A percentile compares a stretch with the other conserved stretches of the same genome.
Conservation (phyloP, 2,113 vertebrate genomes). For the Lasiurus cinereus region DNA sequence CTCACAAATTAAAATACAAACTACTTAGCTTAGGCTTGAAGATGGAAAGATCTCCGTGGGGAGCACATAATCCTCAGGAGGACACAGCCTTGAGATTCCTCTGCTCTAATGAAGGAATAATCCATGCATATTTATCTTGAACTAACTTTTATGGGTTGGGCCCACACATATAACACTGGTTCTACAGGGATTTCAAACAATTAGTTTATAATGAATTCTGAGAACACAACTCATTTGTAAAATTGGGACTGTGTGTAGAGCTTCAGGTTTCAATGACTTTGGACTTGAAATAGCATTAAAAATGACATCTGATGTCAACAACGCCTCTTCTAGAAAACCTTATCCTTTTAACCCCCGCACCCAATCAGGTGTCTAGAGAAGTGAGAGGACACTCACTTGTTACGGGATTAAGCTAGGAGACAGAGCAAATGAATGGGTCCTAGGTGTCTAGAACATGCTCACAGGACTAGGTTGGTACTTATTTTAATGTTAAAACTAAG, state of each 20-base stretch:
- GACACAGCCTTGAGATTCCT: not conserved
- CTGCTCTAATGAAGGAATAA: not conserved
- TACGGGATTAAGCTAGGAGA: not conserved
- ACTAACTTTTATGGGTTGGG: not conserved
- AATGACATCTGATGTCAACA: not conserved
- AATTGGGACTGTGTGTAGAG: not conserved
- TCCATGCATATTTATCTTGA: not conserved
- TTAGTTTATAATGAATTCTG: not conserved
- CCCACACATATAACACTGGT: not conserved
- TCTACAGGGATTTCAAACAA: not conserved
- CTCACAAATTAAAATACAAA: not conserved
- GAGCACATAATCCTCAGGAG: not conserved
- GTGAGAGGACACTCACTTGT: not conserved
- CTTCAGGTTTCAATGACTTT: constrained; percentile 15
- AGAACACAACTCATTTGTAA: not conserved
- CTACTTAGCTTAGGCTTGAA: not conserved
- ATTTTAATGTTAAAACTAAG: not conserved
- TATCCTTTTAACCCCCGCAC: constrained; percentile 2
- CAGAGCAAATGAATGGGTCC: not conserved
- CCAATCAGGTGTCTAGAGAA: not conserved
- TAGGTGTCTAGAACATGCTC: not conserved
- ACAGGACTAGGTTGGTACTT: not conserved
- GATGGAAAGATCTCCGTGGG: not conserved
- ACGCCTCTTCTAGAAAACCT: not conserved
- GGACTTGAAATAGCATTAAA: constrained; percentile 23